phyloP scores from a whole-genome alignment of 2,888 invertebrate genomes.

The Polydrusus tereticollis region DNA sequence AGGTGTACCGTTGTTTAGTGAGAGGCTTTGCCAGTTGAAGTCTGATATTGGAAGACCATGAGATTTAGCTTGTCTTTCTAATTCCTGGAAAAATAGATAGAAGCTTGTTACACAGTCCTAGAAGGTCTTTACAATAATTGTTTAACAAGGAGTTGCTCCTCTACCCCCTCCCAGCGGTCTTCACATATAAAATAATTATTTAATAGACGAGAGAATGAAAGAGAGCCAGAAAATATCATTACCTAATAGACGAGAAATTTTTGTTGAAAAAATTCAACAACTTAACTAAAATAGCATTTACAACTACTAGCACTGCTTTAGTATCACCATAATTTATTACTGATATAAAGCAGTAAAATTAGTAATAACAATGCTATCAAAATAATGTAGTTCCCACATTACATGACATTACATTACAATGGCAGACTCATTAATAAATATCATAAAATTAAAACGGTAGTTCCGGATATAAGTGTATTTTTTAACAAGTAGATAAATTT shows the following conservation, averaged over 20 bases:
- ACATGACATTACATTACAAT: slow-evolving; percentile 2
- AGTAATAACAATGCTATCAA: slow-evolving; percentile 5
- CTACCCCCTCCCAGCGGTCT: no score
- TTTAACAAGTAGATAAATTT: slow-evolving; percentile 34
- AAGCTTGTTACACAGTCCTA: no score
- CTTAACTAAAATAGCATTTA: no score
- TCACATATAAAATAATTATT: no score
- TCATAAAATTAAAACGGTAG: slow-evolving; percentile 31
- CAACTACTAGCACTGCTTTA: background rate
- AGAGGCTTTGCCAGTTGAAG: slow-evolving; percentile 71
- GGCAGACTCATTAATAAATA: slow-evolving; percentile 12
- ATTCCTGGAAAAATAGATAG: slow-evolving; percentile 71
- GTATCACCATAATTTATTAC: background rate
- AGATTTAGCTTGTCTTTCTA: slow-evolving; percentile 82
- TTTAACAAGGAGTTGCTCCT: no score
- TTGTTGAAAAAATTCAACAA: no score
- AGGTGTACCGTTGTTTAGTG: slow-evolving; percentile 52
- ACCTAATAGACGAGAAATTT: no score
- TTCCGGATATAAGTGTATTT: slow-evolving; percentile 42
- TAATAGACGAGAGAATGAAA: no score
- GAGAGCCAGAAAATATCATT: no score
- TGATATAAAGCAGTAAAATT: background rate
- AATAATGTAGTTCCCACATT: slow-evolving; percentile 16
- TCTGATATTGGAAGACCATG: slow-evolving; percentile 79
- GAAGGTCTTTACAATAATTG: no score